Conservation (phyloP, 2,113 vertebrate species). For the Campylorhamphus procurvoides region DNA sequence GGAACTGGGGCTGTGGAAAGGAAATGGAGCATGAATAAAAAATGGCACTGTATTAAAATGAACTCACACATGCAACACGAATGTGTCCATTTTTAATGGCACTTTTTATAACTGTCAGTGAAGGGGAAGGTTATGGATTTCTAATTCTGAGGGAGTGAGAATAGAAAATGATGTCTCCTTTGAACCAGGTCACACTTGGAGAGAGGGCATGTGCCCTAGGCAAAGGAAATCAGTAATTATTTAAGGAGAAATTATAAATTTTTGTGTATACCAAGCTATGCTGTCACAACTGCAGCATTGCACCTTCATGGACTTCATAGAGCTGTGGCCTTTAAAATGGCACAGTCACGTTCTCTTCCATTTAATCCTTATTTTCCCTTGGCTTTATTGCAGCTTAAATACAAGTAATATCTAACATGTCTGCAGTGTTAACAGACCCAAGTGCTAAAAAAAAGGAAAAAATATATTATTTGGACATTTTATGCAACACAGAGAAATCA, state of each 20-base stretch:
- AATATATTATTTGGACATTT: neutral
- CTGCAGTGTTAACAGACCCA: neutral
- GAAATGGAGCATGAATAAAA: conserved; percentile 36
- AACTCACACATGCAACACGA: neutral
- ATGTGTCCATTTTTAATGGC: neutral
- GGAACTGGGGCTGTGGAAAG: neutral
- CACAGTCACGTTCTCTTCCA: neutral
- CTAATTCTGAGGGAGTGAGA: neutral
- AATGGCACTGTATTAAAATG: neutral
- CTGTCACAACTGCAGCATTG: neutral
- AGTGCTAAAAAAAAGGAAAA: neutral
- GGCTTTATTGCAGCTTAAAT: neutral
- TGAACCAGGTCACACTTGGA: neutral
- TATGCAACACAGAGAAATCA: neutral
- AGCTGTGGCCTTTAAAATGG: neutral
- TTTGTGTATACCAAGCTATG: neutral
- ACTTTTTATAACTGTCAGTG: conserved; percentile 3
- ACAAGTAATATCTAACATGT: neutral
- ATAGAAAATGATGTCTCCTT: neutral
- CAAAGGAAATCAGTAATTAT: neutral
- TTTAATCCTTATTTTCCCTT: neutral
- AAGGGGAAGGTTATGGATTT: neutral
- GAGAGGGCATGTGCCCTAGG: neutral
- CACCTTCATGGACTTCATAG: neutral
- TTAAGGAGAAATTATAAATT: neutral